phyloP scores from a whole-genome alignment of 2,113 vertebrate genomes.

The Hirundichthys speculiger region DNA sequence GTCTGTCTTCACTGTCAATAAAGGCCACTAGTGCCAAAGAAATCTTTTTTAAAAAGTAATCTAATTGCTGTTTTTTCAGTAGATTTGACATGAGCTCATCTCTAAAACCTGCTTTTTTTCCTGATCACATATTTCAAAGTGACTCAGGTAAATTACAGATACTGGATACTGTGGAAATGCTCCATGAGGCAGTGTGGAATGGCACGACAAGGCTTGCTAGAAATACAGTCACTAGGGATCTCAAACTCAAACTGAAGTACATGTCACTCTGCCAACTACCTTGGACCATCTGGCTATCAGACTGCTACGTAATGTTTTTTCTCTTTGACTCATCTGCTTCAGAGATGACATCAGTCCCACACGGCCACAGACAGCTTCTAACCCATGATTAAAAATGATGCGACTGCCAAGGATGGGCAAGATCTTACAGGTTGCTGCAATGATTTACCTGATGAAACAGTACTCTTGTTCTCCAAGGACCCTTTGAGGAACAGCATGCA shows the following conservation, averaged over 20 bases:
- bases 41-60: too few species aligned
- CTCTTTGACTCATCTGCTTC: constrained; percentile 42
- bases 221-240: not conserved
- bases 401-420: constrained; percentile 44
- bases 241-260: not conserved
- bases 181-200: not conserved
- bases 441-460: not conserved
- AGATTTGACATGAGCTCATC: too few species aligned
- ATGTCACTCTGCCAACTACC: not conserved
- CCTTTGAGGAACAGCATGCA: not conserved
- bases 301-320: constrained; percentile 28
- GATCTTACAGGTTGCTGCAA: constrained; percentile 21
- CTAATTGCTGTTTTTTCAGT: too few species aligned
- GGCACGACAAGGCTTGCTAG: not conserved
- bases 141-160: not conserved
- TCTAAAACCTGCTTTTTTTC: too few species aligned
- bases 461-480: not conserved
- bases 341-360: constrained; percentile 55
- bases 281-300: constrained; percentile 36
- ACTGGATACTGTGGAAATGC: not conserved
- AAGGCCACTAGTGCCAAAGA: too few species aligned
- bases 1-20: too few species aligned
- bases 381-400: constrained; percentile 44
- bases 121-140: too few species aligned
- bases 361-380: constrained; percentile 23